Evolutionary conservation across 2,888 invertebrate species (phyloP).

Genomic region (Mimumesa dahlbomi): DNA sequence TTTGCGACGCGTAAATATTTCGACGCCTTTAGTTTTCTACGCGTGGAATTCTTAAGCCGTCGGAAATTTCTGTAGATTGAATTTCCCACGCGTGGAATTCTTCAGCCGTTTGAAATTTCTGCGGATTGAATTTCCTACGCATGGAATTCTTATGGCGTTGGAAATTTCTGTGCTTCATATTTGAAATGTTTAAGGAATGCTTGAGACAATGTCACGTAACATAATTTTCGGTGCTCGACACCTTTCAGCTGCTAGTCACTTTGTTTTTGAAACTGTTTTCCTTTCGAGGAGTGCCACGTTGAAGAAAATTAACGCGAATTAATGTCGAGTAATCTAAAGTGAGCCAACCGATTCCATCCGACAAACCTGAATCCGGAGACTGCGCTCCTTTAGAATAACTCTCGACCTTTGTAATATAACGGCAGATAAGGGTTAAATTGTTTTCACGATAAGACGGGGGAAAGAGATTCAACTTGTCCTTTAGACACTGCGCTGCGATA

Average conservation of each 20-base stretch:
- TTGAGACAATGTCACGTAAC: no score
- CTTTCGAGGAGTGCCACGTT: no score
- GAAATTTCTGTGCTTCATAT: no score
- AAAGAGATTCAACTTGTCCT: constrained; percentile 30
- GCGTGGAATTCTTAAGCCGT: no score
- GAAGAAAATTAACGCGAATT: constrained; percentile 30
- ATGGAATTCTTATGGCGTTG: no score
- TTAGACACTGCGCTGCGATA: constrained; percentile 37
- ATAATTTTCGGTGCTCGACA: no score
- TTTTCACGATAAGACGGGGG: constrained; percentile 41
- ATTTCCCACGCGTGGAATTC: no score
- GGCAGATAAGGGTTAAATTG: constrained; percentile 58
- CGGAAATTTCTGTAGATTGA: no score
- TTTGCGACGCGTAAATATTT: no score
- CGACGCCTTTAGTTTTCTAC: constrained; percentile 10
- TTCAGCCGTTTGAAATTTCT: constrained; percentile 39
- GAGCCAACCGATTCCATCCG: constrained; percentile 41
- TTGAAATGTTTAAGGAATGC: no score
- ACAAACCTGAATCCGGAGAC: constrained; percentile 12
- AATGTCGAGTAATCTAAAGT: constrained; percentile 49
- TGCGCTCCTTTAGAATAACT: constrained; percentile 25
- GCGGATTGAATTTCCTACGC: constrained; percentile 14
- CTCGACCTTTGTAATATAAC: constrained; percentile 39
- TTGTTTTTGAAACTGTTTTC: no score
- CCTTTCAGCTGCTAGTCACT: no score